phyloP scores from a whole-genome alignment of 53 echinoderm and acorn worm genomes.

The Holothuria leucospilota region DNA sequence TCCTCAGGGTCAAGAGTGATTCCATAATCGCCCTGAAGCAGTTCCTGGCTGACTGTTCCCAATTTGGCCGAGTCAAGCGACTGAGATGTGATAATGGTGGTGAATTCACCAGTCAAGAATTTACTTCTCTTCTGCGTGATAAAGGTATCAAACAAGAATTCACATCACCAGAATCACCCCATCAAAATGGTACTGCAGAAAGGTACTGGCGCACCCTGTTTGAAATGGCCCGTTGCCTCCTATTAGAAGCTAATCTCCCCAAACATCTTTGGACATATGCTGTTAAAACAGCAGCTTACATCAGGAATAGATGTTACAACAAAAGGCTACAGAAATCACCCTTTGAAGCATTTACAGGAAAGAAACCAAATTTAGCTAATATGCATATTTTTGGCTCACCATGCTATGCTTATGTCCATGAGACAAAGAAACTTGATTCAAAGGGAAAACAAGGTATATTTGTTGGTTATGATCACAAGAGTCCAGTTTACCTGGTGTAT shows the following conservation, averaged over 20 bases:
- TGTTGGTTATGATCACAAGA: slow-evolving; percentile 52
- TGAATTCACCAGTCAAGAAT: slow-evolving; percentile 50
- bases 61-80: slow-evolving; percentile 28
- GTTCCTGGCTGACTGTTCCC: slow-evolving; percentile 55
- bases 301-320: slow-evolving; percentile 43
- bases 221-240: slow-evolving; percentile 49
- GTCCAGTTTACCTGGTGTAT: slow-evolving; percentile 48
- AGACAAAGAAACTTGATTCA: slow-evolving; percentile 44
- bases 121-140: slow-evolving; percentile 6
- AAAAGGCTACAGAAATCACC: background rate
- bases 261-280: slow-evolving; percentile 51
- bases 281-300: slow-evolving; percentile 35
- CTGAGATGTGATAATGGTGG: slow-evolving; percentile 60
- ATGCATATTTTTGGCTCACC: slow-evolving; percentile 41
- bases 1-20: slow-evolving; percentile 52
- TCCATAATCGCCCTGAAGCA: slow-evolving; percentile 34
- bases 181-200: slow-evolving; percentile 64
- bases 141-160: slow-evolving; percentile 55
- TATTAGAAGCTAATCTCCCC: slow-evolving; percentile 44
- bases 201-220: slow-evolving; percentile 23
- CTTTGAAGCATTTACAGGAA: slow-evolving; percentile 23
- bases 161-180: slow-evolving; percentile 39
- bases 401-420: slow-evolving; percentile 25
- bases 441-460: slow-evolving; percentile 29
- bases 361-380: slow-evolving; percentile 12